Evolutionary conservation across 2,797 vertebrate genomes (phyloP).

Genomic region (Gephyroberyx darwinii): DNA sequence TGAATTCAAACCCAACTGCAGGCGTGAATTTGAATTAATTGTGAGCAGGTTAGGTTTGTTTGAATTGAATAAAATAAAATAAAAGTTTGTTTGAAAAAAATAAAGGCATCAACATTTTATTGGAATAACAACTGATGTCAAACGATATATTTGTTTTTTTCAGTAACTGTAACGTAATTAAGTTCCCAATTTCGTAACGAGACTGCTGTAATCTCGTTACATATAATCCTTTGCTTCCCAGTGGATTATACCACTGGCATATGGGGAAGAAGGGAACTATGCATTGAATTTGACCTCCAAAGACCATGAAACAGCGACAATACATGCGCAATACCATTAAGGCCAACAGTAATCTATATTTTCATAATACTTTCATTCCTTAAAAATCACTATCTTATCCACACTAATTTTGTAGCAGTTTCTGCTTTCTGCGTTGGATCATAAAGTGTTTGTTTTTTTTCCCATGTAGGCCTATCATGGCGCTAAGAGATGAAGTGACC

Average conservation of each 20-base stretch:
- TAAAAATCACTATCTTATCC: slow-evolving; percentile 14
- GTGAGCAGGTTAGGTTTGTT: not conserved
- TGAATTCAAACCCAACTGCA: too few relatives aligned
- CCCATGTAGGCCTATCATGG: slow-evolving; percentile 62
- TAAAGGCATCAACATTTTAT: too few relatives aligned
- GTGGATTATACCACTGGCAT: slow-evolving; percentile 11
- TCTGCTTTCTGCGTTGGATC: slow-evolving; percentile 33
- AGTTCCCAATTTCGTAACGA: not conserved
- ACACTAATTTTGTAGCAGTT: slow-evolving; percentile 7
- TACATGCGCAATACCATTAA: slow-evolving; percentile 25
- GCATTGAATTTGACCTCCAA: slow-evolving; percentile 47
- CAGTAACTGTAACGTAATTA: not conserved
- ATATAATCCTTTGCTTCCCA: slow-evolving; percentile 22
- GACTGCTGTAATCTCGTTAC: slow-evolving; percentile 18
- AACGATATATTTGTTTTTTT: too few relatives aligned
- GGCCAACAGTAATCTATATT: slow-evolving; percentile 13
- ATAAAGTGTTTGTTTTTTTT: slow-evolving; percentile 48
- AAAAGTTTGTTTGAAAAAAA: too few relatives aligned
- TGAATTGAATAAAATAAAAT: too few relatives aligned
- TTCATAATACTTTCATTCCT: slow-evolving; percentile 23
- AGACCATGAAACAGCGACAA: slow-evolving; percentile 10
- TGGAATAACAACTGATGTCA: too few relatives aligned
- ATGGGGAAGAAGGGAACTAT: slow-evolving; percentile 14
- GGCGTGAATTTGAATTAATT: too few relatives aligned
- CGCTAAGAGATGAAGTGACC: slow-evolving; percentile 59